phyloP scores from a whole-genome alignment of 2,113 vertebrate species.

The Varanus salvator region DNA sequence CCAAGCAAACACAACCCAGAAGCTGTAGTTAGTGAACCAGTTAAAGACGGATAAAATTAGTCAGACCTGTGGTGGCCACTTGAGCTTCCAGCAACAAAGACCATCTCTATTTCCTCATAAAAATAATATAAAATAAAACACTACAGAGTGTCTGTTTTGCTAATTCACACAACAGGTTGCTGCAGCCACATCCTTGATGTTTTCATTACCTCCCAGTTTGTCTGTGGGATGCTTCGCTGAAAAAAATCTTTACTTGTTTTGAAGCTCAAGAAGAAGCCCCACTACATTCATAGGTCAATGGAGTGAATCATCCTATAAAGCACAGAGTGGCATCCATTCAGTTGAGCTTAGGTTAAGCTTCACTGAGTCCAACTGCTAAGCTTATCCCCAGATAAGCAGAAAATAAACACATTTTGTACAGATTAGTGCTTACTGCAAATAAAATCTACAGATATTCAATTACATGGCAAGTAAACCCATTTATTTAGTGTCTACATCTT shows the following conservation, averaged over 20 bases:
- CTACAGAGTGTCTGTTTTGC: background rate
- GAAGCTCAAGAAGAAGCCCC: background rate
- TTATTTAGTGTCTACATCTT: background rate
- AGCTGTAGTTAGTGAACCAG: too few relatives aligned
- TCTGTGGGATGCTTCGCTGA: background rate
- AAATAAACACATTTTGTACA: constrained; percentile 10
- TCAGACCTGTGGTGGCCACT: too few relatives aligned
- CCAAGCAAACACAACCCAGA: too few relatives aligned
- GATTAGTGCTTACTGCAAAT: background rate
- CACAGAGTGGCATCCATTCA: background rate
- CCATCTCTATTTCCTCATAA: background rate
- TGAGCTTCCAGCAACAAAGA: too few relatives aligned
- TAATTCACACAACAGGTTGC: background rate
- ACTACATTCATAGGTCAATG: background rate
- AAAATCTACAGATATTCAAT: background rate
- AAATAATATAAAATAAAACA: background rate
- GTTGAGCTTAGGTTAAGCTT: background rate
- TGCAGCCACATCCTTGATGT: background rate
- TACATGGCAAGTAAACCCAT: background rate
- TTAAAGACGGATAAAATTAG: too few relatives aligned
- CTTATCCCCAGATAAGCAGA: constrained; percentile 3
- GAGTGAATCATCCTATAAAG: background rate
- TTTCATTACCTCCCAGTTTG: accelerated
- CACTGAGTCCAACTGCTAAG: background rate
- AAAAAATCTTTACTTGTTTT: background rate